Percentiles rank a stretch among this genome's conserved stretches.
Evolutionary conservation across 2,888 invertebrate species (phyloP).

Genomic region (Mactromeris polynyma): DNA sequence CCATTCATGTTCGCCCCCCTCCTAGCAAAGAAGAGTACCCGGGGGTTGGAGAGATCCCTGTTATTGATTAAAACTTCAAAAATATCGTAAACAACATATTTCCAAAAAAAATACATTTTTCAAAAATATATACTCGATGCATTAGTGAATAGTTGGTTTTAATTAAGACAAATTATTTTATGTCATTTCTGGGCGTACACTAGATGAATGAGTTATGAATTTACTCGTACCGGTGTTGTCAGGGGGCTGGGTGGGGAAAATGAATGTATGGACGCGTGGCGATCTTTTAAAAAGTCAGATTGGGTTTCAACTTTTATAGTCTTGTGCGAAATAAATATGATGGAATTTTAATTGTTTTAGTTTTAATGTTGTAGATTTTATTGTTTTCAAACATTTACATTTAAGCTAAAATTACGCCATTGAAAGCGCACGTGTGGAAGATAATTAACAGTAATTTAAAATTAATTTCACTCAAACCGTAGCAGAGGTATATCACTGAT

Average conservation of each 20-base stretch:
- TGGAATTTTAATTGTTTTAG: background rate
- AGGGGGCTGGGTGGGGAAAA: background rate
- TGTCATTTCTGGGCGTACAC: slow-evolving; percentile 38
- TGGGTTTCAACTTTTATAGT: background rate
- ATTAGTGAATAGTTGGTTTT: slow-evolving; percentile 22
- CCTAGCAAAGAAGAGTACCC: no score
- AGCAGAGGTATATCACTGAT: no score
- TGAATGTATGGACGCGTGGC: background rate
- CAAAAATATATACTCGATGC: slow-evolving; percentile 28
- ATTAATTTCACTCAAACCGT: no score
- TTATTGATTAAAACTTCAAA: no score
- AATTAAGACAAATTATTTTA: slow-evolving; percentile 50
- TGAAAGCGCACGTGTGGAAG: background rate
- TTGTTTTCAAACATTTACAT: background rate
- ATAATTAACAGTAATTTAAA: no score
- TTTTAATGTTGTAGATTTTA: background rate
- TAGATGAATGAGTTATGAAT: slow-evolving; percentile 3
- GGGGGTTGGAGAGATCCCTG: no score
- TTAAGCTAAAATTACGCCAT: background rate
- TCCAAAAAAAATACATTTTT: no score
- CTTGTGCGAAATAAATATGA: background rate
- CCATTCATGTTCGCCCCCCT: no score
- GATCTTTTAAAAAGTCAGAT: background rate
- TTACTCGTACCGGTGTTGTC: background rate
- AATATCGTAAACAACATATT: no score